Evolutionary conservation across 2,797 vertebrate genomes (phyloP).

Genomic region (Diplodus sargus): DNA sequence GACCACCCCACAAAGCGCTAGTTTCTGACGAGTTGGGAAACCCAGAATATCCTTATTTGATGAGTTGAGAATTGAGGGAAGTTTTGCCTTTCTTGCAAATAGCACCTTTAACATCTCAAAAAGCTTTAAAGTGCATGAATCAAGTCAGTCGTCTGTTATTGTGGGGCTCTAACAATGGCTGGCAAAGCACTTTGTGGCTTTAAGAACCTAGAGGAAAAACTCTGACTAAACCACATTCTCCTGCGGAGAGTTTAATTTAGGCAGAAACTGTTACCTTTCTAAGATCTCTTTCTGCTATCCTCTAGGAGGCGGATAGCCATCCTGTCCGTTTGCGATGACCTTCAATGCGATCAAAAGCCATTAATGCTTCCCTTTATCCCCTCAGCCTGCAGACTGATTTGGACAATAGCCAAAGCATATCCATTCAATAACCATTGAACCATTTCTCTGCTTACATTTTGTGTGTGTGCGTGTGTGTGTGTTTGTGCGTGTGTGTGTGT

Average conservation of each 20-base stretch:
- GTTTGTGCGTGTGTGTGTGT: not conserved
- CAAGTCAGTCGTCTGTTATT: not conserved
- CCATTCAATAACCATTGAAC: slow-evolving; percentile 43
- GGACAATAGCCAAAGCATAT: slow-evolving; percentile 36
- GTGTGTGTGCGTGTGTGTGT: not conserved
- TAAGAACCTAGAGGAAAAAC: not conserved
- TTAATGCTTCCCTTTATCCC: slow-evolving; percentile 36
- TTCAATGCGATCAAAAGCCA: slow-evolving; percentile 44
- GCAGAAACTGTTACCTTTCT: slow-evolving; percentile 9
- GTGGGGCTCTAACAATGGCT: not conserved
- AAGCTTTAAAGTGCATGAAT: not conserved
- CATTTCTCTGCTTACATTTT: not conserved
- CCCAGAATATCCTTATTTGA: too few relatives aligned
- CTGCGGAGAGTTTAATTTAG: not conserved
- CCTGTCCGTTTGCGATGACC: slow-evolving; percentile 33
- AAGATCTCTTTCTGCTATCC: slow-evolving; percentile 1
- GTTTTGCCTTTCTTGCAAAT: too few relatives aligned
- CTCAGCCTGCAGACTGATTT: slow-evolving; percentile 22
- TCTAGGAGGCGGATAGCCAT: not conserved
- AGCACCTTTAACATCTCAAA: not conserved
- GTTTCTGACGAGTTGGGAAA: too few relatives aligned
- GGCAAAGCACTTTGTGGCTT: not conserved
- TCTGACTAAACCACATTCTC: not conserved
- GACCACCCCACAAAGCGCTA: too few relatives aligned
- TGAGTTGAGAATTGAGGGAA: too few relatives aligned